Percentiles rank a stretch among this genome's conserved stretches.
phyloP scores from a whole-genome alignment of 2,113 vertebrate genomes.

The Lophius piscatorius region DNA sequence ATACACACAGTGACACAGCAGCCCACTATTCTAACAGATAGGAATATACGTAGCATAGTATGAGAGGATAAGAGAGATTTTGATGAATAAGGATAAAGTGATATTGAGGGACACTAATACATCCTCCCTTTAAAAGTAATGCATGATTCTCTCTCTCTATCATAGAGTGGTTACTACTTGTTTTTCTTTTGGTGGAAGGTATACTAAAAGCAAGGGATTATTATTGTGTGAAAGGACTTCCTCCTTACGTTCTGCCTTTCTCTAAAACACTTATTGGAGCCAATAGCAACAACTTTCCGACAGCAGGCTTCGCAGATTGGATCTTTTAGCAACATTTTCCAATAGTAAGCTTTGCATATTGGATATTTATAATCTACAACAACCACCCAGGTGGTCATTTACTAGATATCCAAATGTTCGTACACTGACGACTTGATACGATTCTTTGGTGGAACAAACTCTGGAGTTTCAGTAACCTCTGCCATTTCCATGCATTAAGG shows the following conservation, averaged over 20 bases:
- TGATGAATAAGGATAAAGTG: background rate
- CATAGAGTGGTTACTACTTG: background rate
- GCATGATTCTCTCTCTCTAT: background rate
- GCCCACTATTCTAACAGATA: conserved; percentile 7
- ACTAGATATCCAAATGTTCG: no score
- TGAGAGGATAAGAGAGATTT: no score
- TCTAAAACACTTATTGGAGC: conserved; percentile 75
- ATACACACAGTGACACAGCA: conserved; percentile 22
- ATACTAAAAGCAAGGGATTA: conserved; percentile 57
- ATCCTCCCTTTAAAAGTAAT: background rate
- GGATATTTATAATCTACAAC: no score
- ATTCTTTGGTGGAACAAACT: no score
- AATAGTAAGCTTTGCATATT: no score
- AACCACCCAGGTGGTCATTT: no score
- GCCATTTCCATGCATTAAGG: no score
- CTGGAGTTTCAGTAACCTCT: no score
- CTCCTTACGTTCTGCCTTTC: conserved; percentile 87
- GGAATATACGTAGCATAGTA: conserved; percentile 13
- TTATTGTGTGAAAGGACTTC: conserved; percentile 75
- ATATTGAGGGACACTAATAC: background rate
- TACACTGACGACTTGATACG: no score
- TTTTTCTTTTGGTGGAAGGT: conserved; percentile 27
- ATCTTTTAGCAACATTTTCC: no score
- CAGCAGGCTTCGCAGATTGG: no score
- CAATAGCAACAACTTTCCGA: conserved; percentile 56